Base-by-base conservation (phyloP, 2,888 invertebrate genomes). In the Acronicta psi region DNA sequence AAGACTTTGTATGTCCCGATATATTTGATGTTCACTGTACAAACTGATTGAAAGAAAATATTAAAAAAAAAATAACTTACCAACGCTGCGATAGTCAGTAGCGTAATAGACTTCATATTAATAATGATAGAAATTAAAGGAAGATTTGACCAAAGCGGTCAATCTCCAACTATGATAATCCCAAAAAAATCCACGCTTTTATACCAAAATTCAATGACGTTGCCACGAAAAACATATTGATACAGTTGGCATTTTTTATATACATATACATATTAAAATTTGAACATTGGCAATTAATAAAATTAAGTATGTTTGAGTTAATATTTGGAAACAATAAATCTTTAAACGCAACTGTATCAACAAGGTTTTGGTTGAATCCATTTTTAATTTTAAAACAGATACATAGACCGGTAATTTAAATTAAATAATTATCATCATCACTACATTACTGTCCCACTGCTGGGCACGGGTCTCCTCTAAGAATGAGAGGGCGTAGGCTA, bases 241-340 rank as follows among this genome's bases (percentile, higher is more conserved):
- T 1, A 14, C 41, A 42, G 7, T 2, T 23, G 41, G 23, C 8
- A 10, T 8, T 18, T 1, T 13, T n/a, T n/a, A n/a, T n/a, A n/a
- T n/a, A n/a, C n/a, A n/a, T n/a, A n/a, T n/a, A n/a, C n/a, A 41
- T 42, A 42, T 0, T 13, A 23, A 13, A 40, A 2, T 0, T 41
- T 23, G 1, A 8, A 18, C 5, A 18, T 23, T 17, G 17, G 23
- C 14, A 42, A 42, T 42, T 18, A 18, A 18, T 18, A 31, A 11
- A 31, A 29, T 31, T 31, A 25, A 36, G 36, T 58, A 5, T 10
- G 8, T 13, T 29, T 29, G 11, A 2, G 11, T 4, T 11, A 65
- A 56, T 62, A 65, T 65, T 57, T 56, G 36, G 1, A 0, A n/a
- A 23, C 1, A 40, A n/a, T 65, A 23, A 65, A 62, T 62, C 43